Conservation (phyloP, 2,888 invertebrate genomes). For the Stramonita haemastoma region DNA sequence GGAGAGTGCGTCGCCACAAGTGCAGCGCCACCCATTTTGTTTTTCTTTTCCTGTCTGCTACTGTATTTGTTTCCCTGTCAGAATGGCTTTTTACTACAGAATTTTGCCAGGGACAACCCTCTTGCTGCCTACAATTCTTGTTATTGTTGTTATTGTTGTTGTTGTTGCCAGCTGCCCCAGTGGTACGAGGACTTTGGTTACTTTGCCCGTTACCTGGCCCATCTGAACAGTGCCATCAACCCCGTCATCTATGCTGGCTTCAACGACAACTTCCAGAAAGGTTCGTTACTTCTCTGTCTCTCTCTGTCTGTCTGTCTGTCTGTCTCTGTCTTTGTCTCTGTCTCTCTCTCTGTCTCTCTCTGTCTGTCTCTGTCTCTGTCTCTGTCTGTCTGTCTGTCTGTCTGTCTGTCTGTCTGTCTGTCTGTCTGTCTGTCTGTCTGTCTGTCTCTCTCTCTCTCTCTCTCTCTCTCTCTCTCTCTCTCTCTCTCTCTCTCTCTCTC, state of each 20-base stretch:
- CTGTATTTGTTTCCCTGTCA: no score
- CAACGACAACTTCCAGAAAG: constrained; percentile 77
- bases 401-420: neutral
- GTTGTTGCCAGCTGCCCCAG: constrained; percentile 67
- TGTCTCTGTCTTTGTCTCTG: neutral
- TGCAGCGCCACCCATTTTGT: no score
- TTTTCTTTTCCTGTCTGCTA: no score
- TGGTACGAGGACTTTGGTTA: constrained; percentile 76
- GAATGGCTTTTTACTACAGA: no score
- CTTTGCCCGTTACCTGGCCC: constrained; percentile 76
- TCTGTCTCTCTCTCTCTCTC: neutral
- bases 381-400: neutral
- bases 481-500: neutral
- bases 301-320: neutral
- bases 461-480: neutral
- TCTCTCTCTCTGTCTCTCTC: no score
- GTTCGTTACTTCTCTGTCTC: constrained; percentile 48
- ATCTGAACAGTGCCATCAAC: constrained; percentile 77
- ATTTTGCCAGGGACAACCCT: no score
- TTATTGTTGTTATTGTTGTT: neutral
- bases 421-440: neutral
- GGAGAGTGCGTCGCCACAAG: no score
- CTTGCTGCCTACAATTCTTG: no score
- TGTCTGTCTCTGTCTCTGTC: neutral
- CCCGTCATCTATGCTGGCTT: constrained; percentile 78